Percentiles rank a stretch among this genome's conserved stretches.
Conservation (phyloP, 2,113 vertebrate genomes). For the Thinocorus orbignyianus region DNA sequence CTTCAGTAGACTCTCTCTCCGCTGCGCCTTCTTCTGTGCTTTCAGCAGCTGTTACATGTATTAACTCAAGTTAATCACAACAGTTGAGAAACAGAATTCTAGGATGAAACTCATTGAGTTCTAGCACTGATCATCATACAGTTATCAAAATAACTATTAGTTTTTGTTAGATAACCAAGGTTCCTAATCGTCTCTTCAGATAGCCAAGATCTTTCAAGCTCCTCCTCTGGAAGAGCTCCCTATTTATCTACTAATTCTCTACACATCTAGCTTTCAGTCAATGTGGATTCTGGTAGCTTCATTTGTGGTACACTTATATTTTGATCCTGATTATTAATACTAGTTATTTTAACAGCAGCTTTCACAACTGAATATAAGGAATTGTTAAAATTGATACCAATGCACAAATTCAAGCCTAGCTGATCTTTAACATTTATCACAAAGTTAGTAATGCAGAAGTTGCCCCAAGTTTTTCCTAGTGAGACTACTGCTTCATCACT, state of each 20-base stretch:
- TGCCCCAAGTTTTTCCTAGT: background rate
- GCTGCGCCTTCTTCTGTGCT: slow-evolving; percentile 85
- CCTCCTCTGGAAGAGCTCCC: background rate
- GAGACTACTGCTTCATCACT: background rate
- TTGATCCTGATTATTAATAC: background rate
- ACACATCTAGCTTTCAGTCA: background rate
- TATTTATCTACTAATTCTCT: background rate
- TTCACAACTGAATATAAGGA: background rate
- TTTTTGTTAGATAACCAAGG: background rate
- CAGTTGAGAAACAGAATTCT: background rate
- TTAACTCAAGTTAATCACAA: background rate
- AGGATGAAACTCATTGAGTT: background rate
- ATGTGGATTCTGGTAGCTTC: background rate
- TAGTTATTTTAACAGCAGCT: background rate
- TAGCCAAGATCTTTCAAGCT: background rate
- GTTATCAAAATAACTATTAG: background rate
- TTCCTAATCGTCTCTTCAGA: background rate
- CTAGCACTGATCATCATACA: background rate
- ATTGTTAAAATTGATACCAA: background rate
- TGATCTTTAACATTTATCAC: background rate
- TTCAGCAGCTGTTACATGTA: slow-evolving; percentile 81
- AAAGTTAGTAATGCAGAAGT: background rate
- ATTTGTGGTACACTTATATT: background rate
- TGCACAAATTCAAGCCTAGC: background rate
- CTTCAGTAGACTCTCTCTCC: slow-evolving; percentile 81